Evolutionary conservation across 2,113 vertebrate genomes (phyloP), one percentile per base, ranked within the genome.

Genomic region (Triplophysa tibetana): DNA sequence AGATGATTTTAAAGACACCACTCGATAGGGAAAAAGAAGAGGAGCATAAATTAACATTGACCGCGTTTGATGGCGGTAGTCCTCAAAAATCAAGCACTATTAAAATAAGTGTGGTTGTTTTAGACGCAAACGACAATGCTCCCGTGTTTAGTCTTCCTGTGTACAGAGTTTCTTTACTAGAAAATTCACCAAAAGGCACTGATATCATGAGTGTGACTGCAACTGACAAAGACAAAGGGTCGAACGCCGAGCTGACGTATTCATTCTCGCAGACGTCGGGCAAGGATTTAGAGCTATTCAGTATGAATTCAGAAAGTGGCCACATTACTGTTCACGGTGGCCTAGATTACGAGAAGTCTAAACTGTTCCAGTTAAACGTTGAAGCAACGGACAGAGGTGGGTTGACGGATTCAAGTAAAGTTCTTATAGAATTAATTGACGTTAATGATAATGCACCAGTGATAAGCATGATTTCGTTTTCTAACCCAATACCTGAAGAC

Each of bases 371-470:
- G 8, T 17, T 74, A 17, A 4, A 74, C 1, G 5, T 74, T 45
- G 56, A 61, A 17, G 72, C 72, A 3, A 45, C 72, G 3, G 72
- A 75, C 11, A 62, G 12, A 24, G 72, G 72, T 24, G 72, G 72
- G 2, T 45, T 75, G 3, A 75, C 56, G 2, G 72, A 75, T 17
- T 26, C 72, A 2, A 19, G 38, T 62, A 75, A 75, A 75, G 56
- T 75, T 7, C 1, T 61, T 5, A 17, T 74, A 2, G 70, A 74
- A 1, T 85, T 98, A 19, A 69, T 43, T 0, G 92, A 93, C 16
- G 33, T 89, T 6, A 93, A 94, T 82, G 92, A 94, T 8, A 93
- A 94, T 60, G 78, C 81, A 0, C 93, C 93, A 1, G n/a, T 91
- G 9, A 89, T 93, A 12, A 93, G 81, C 43, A 72, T 93, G 0